Evolutionary conservation across 2,113 vertebrate species (phyloP), one percentile per base, ranked within the genome.

Genomic region (Ageneiosus marmoratus): DNA sequence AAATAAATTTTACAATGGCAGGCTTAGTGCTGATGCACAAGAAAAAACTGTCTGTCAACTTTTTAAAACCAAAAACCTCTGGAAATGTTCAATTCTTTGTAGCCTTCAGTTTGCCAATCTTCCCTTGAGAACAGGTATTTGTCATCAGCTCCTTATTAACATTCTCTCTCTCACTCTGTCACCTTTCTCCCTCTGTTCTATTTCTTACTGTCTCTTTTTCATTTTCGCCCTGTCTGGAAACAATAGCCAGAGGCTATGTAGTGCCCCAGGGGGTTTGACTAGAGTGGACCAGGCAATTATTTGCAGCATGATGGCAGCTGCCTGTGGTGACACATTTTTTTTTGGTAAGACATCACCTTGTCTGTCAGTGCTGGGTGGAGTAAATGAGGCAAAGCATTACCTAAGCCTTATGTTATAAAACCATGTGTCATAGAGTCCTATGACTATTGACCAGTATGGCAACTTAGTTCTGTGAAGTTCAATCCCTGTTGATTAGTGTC

Each of bases 261-360:
- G 69, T 89, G 87, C 81, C 84, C 79, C 80, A 56, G 81, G 85
- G 50, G 32, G 53, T 37, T 76, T 65, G 87, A 85, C 85, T 87
- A 82, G 46, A 74, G 83, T 85, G 84, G 51, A 84, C 86, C 83
- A 85, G 84, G 82, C 91, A 89, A 88, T 92, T 89, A 90, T 89
- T 84, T 74, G 44, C 77, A 60, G 81, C 82, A 79, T 89, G 85
- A 89, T 90, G 89, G 91, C 88, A 84, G 88, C 86, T 84, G 82
- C 72, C 55, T 86, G 88, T 87, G 93, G 88, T 91, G 91, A 89
- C 86, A 90, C 81, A 5, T 79, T 62, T 76, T 74, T n/a, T 67
- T 81, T 37, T 16, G 81, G 85, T 53, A 89, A 91, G 91, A 91
- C 86, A 73, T 85, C 63, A 44, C 70, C 76, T 84, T 87, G 84